Evolutionary conservation across 2,797 vertebrate species (phyloP).

Genomic region (Cichlasoma orientale): DNA sequence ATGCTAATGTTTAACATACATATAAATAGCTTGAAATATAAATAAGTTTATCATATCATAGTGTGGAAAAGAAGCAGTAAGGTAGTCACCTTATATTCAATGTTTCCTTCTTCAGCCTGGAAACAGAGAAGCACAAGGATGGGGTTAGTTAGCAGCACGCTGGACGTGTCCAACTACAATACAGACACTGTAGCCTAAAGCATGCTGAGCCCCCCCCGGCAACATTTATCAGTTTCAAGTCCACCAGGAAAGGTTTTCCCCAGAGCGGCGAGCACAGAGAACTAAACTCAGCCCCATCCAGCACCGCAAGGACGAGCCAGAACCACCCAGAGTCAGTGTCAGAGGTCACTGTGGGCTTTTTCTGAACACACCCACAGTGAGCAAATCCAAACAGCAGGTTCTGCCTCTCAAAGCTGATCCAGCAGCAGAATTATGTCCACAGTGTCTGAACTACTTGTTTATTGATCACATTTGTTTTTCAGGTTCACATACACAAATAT

Average conservation of each 20-base stretch:
- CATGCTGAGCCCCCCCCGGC: neutral
- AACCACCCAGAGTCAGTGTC: neutral
- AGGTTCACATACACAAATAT: neutral
- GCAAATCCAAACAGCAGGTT: neutral
- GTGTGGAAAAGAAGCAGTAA: neutral
- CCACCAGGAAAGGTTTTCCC: neutral
- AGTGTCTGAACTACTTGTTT: accelerated
- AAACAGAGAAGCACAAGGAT: slow-evolving; percentile 38
- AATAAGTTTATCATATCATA: neutral
- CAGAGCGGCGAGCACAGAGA: accelerated
- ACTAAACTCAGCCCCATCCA: neutral
- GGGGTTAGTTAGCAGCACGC: neutral
- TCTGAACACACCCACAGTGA: neutral
- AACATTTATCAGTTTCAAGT: neutral
- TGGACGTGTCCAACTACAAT: neutral
- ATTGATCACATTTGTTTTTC: neutral
- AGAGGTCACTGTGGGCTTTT: neutral
- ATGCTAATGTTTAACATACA: too few relatives aligned
- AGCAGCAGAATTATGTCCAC: neutral
- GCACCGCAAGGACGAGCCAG: neutral
- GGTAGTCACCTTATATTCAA: slow-evolving; percentile 92
- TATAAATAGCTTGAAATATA: neutral
- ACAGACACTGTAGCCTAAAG: neutral
- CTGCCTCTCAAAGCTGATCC: neutral
- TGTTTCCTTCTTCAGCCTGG: slow-evolving; percentile 97